Evolutionary conservation across 2,888 invertebrate species (phyloP).

Genomic region (Xestia xanthographa): DNA sequence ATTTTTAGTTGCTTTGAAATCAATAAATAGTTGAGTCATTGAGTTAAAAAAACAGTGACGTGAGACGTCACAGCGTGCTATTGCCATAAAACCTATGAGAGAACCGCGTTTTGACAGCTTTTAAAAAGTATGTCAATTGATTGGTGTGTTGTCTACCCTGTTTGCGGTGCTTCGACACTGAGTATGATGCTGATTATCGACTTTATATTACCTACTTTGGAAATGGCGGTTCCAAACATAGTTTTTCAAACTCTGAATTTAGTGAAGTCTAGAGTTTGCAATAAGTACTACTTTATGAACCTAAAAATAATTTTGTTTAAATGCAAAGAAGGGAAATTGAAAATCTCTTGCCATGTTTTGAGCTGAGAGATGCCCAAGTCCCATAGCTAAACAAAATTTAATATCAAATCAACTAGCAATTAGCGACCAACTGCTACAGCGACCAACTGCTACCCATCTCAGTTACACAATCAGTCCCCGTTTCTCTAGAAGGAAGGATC

Average conservation of each 20-base stretch:
- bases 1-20: too few species aligned
- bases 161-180: too few species aligned
- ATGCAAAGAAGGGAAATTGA: not conserved
- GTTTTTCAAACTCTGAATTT: not conserved
- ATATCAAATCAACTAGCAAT: not conserved
- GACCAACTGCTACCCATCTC: not conserved
- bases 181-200: not conserved
- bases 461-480: constrained; percentile 27
- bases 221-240: not conserved
- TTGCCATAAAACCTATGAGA: too few species aligned
- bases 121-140: too few species aligned
- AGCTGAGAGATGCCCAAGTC: not conserved
- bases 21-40: too few species aligned
- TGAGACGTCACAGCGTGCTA: too few species aligned
- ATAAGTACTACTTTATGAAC: not conserved
- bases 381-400: not conserved
- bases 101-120: too few species aligned
- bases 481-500: constrained; percentile 67
- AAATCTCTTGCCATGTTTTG: not conserved
- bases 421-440: not conserved
- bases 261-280: not conserved
- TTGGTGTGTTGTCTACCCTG: too few species aligned
- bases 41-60: too few species aligned
- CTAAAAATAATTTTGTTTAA: not conserved
- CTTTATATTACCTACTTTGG: not conserved